phyloP scores from a whole-genome alignment of 2,888 invertebrate species.

The Gymnoscelis rufifasciata region DNA sequence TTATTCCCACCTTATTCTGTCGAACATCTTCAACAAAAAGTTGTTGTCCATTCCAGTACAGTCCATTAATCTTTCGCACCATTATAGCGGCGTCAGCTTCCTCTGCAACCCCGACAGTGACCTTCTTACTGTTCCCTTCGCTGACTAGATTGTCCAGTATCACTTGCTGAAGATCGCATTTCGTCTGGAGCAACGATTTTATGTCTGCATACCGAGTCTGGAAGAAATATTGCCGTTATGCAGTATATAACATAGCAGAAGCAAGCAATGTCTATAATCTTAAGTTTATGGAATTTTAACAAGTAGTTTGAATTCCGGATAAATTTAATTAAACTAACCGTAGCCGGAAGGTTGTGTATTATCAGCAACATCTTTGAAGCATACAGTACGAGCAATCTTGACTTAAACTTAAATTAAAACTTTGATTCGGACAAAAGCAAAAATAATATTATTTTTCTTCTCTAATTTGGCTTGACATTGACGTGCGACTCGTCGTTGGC shows the following conservation, averaged over 20 bases:
- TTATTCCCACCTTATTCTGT: constrained; percentile 30
- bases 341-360: constrained; percentile 24
- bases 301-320: too few species aligned
- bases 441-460: too few species aligned
- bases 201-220: constrained; percentile 30
- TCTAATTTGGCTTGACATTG: too few species aligned
- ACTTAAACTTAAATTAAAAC: too few species aligned
- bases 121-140: constrained; percentile 31
- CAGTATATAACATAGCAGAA: too few species aligned
- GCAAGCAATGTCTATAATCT: too few species aligned
- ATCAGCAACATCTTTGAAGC: constrained; percentile 22
- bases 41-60: constrained; percentile 29
- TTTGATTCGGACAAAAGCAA: too few species aligned
- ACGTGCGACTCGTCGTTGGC: too few species aligned
- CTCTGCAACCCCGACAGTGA: constrained; percentile 40
- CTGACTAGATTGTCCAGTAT: constrained; percentile 38
- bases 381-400: too few species aligned
- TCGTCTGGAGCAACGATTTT: constrained; percentile 32
- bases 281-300: too few species aligned
- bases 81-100: constrained; percentile 37
- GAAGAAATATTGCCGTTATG: not conserved
- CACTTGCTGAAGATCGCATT: constrained; percentile 35
- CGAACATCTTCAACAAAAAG: constrained; percentile 37
- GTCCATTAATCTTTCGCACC: constrained; percentile 35
- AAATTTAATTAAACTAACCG: constrained; percentile 14